Conservation (phyloP, 2,797 vertebrate genomes). For the Petrocephalus sullivani region DNA sequence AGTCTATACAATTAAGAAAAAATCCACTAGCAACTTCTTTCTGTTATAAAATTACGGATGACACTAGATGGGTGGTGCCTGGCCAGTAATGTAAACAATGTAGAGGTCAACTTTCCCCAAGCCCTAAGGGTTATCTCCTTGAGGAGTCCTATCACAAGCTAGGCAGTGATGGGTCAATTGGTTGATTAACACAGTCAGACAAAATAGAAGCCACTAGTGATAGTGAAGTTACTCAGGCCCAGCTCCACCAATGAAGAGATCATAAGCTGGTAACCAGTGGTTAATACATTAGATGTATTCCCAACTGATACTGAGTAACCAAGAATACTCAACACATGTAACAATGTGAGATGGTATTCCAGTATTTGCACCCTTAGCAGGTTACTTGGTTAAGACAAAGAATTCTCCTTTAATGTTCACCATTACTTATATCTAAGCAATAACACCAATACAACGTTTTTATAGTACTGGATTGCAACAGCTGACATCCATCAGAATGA, state of each 20-base stretch:
- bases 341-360: neutral
- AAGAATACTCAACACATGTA: neutral
- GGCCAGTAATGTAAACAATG: constrained; percentile 26
- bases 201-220: constrained; percentile 15
- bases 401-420: neutral
- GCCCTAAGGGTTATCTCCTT: constrained; percentile 17
- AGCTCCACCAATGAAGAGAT: constrained; percentile 23
- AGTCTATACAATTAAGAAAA: neutral
- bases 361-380: neutral
- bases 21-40: neutral
- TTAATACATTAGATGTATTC: neutral
- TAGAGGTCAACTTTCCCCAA: constrained; percentile 23
- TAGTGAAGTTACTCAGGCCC: constrained; percentile 21
- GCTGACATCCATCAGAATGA: neutral
- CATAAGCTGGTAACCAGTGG: constrained; percentile 13
- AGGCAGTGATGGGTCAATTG: constrained; percentile 25
- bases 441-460: neutral
- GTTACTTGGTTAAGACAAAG: neutral
- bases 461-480: neutral
- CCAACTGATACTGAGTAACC: neutral
- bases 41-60: constrained; percentile 10
- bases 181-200: constrained; percentile 25
- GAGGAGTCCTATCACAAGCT: constrained; percentile 22
- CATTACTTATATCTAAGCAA: neutral
- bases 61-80: constrained; percentile 8